Evolutionary conservation across 2,797 vertebrate genomes (phyloP).

Genomic region (Hylomyscus alleni): DNA sequence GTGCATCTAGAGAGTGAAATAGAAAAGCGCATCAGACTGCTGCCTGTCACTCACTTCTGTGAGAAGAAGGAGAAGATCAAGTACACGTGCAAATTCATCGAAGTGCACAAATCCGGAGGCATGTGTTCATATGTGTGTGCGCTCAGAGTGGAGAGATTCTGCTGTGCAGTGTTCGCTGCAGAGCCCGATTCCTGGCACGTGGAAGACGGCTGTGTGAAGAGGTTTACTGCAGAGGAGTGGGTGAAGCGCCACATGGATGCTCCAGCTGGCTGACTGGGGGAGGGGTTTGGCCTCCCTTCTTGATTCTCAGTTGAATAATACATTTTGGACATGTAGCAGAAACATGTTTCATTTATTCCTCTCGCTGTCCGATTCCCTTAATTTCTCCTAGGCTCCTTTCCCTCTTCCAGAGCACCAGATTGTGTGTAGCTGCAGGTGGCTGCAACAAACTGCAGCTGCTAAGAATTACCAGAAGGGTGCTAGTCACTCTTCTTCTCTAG

Average conservation of each 20-base stretch:
- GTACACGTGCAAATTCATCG: conserved; percentile 25
- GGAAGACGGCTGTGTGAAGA: not conserved
- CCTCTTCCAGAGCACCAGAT: too few species aligned
- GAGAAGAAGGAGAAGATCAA: not conserved
- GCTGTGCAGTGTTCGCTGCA: conserved; percentile 74
- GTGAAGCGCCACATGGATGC: not conserved
- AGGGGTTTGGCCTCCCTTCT: too few species aligned
- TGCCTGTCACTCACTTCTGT: conserved; percentile 56
- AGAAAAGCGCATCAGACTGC: not conserved
- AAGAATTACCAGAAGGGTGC: too few species aligned
- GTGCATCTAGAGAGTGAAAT: not conserved
- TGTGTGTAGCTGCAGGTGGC: too few species aligned
- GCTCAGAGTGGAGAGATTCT: conserved; percentile 25
- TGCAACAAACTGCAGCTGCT: too few species aligned
- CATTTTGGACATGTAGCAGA: too few species aligned
- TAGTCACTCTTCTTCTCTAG: too few species aligned
- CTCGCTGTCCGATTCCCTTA: too few species aligned
- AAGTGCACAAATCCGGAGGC: not conserved
- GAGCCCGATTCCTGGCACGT: conserved; percentile 72
- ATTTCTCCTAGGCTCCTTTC: too few species aligned
- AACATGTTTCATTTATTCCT: too few species aligned
- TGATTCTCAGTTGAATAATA: too few species aligned
- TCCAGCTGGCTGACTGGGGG: too few species aligned
- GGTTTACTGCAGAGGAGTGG: not conserved
- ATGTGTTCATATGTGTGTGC: not conserved